These are phyloP conservation scores for Drosophila formosana DNA, from an alignment of 2,888 invertebrate genomes.

Conservation along the genomic window DNA sequence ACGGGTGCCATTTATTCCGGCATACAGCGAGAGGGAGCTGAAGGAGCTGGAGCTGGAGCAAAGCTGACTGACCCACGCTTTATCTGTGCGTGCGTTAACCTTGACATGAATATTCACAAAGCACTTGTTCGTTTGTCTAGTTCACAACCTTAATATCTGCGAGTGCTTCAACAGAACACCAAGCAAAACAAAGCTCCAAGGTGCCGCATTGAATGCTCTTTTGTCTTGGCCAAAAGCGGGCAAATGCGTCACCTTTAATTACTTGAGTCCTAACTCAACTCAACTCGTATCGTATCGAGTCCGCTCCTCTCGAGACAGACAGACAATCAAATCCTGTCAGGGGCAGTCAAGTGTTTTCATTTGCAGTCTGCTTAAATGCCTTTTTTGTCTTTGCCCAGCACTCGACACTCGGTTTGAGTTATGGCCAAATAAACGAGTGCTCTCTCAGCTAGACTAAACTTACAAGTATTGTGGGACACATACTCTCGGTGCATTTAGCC, in stretches of 20 bases:
- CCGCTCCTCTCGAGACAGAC: conserved; percentile 12
- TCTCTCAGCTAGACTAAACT: conserved; percentile 11
- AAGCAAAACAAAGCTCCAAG: conserved; percentile 27
- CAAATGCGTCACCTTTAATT: conserved; percentile 45
- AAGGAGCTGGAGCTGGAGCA: background rate
- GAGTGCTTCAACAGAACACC: background rate
- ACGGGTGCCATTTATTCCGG: conserved; percentile 36
- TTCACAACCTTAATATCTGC: conserved; percentile 12
- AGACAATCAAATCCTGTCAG: conserved; percentile 28
- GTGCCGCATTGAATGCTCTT: conserved; percentile 24
- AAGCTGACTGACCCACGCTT: conserved; percentile 6
- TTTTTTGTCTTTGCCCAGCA: conserved; percentile 40
- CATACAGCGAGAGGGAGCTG: conserved; percentile 6
- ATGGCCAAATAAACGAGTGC: conserved; percentile 44
- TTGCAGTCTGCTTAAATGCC: conserved; percentile 31
- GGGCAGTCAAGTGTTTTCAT: conserved; percentile 56
- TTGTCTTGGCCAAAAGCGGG: conserved; percentile 23
- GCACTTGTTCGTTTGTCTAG: conserved; percentile 14
- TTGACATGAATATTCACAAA: conserved; percentile 71
- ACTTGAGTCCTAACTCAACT: conserved; percentile 34
- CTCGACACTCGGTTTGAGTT: conserved; percentile 40
- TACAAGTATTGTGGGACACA: background rate
- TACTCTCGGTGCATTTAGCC: conserved; percentile 2
- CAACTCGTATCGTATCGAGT: background rate
- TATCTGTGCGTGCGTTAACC: conserved; percentile 64